phyloP scores from a whole-genome alignment of 1,140 invertebrate genomes.

The Papilio polytes region DNA sequence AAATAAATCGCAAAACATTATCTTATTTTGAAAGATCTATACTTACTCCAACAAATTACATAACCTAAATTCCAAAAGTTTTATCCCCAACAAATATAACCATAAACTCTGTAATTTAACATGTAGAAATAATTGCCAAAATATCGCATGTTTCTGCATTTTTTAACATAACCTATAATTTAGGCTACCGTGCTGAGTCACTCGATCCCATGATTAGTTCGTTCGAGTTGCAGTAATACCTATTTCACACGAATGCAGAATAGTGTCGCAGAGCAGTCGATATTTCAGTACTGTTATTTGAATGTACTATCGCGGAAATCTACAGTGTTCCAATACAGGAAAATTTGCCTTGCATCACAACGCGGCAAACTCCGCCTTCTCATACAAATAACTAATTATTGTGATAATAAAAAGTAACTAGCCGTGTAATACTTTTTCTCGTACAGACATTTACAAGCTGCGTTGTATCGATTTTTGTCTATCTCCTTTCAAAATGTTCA shows the following conservation, averaged over 20 bases:
- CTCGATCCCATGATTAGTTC: conserved; percentile 10
- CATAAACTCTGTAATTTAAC: background rate
- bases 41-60: background rate
- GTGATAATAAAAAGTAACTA: no score
- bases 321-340: no score
- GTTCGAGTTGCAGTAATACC: background rate
- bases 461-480: no score
- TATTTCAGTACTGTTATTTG: background rate
- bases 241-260: background rate
- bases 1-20: background rate
- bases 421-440: no score
- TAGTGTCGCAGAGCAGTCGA: background rate
- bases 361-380: no score
- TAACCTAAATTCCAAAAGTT: background rate
- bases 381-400: no score
- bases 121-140: background rate
- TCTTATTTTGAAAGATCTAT: background rate
- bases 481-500: no score
- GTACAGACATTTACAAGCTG: no score
- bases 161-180: conserved; percentile 6
- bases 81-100: conserved; percentile 5
- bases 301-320: no score
- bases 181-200: conserved; percentile 24
- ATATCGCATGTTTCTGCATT: background rate
- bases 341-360: no score